Evolutionary conservation across 2,888 invertebrate genomes (phyloP).

Genomic region (Idaea biselata): DNA sequence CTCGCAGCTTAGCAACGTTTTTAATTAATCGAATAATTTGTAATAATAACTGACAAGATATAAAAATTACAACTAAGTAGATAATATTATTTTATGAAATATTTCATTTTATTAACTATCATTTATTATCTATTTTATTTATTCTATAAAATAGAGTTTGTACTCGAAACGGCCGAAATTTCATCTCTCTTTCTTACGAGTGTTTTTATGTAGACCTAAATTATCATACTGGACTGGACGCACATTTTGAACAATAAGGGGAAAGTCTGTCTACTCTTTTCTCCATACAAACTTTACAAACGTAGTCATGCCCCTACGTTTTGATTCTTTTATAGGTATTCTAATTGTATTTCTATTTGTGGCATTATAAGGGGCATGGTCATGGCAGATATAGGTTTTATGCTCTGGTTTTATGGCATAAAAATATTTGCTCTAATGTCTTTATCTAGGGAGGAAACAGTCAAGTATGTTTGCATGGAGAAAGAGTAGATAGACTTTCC

Average conservation of each 20-base stretch:
- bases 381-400: too few relatives aligned
- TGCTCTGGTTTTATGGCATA: too few relatives aligned
- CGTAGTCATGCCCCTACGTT: too few relatives aligned
- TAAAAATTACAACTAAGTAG: neutral
- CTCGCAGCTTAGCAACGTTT: slow-evolving; percentile 20
- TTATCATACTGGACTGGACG: slow-evolving; percentile 6
- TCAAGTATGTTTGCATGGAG: too few relatives aligned
- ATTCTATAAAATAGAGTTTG: slow-evolving; percentile 60
- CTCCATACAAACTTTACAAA: too few relatives aligned
- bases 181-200: slow-evolving; percentile 8
- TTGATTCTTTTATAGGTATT: too few relatives aligned
- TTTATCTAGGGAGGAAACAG: too few relatives aligned
- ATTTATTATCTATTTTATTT: slow-evolving; percentile 30
- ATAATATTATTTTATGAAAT: slow-evolving; percentile 20
- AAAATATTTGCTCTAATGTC: too few relatives aligned
- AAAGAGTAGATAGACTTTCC: too few relatives aligned
- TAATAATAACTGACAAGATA: neutral
- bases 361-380: too few relatives aligned
- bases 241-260: slow-evolving; percentile 10
- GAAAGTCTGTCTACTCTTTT: too few relatives aligned
- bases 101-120: slow-evolving; percentile 19
- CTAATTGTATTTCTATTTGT: too few relatives aligned
- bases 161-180: slow-evolving; percentile 68
- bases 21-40: slow-evolving; percentile 8
- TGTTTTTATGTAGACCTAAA: slow-evolving; percentile 15